phyloP scores from a whole-genome alignment of 2,113 vertebrate genomes.

The Gadus macrocephalus region DNA sequence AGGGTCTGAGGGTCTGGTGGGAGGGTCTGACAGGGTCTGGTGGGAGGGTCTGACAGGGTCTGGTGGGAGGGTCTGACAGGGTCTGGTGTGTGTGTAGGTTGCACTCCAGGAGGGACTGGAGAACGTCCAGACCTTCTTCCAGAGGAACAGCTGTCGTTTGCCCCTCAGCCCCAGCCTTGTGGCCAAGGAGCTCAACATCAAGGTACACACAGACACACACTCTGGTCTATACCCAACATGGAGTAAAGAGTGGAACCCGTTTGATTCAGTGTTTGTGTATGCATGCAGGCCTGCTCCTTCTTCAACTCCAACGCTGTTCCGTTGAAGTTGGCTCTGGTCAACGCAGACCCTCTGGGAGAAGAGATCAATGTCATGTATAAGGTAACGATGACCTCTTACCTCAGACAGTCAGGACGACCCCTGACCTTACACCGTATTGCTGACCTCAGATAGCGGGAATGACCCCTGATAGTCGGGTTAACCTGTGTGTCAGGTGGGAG shows the following conservation, averaged over 20 bases:
- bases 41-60: no score
- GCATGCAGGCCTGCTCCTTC: conserved; percentile 90
- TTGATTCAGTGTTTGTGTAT: neutral
- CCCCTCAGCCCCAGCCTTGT: conserved; percentile 92
- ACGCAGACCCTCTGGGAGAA: conserved; percentile 91
- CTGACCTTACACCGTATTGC: no score
- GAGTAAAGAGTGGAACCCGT: neutral
- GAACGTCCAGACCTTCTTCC: conserved; percentile 88
- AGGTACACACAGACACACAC: conserved; percentile 72
- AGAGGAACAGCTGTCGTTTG: conserved; percentile 84
- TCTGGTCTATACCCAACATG: neutral
- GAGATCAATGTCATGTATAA: conserved; percentile 99
- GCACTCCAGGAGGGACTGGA: conserved; percentile 91
- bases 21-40: no score
- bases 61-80: no score
- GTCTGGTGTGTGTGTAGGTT: conserved; percentile 62
- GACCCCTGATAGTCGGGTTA: neutral
- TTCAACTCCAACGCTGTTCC: conserved; percentile 98
- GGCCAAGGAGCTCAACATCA: conserved; percentile 90
- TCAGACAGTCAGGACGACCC: no score
- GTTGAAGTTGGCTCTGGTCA: conserved; percentile 87
- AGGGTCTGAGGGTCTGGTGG: no score
- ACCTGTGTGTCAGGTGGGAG: conserved; percentile 79
- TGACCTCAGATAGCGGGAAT: no score
- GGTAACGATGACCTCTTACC: conserved; percentile 61